Percentiles rank a stretch among this genome's conserved stretches.
phyloP scores from a whole-genome alignment of 2,797 vertebrate species.

The Gambelia wislizenii region DNA sequence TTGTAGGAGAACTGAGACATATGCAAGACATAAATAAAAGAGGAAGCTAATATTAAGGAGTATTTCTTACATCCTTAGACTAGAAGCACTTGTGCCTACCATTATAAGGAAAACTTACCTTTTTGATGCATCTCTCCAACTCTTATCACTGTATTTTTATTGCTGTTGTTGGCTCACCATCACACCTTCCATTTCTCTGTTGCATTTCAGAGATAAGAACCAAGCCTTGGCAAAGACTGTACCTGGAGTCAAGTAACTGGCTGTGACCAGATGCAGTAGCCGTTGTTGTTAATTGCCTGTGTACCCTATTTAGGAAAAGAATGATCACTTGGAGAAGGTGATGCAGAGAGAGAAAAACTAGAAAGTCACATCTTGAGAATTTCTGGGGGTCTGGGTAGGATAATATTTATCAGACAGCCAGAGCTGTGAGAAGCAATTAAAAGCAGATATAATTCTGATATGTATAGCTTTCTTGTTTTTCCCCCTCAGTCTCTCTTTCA shows the following conservation, averaged over 20 bases:
- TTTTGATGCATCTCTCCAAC: neutral
- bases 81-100: neutral
- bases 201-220: neutral
- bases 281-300: neutral
- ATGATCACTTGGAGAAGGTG: accelerated
- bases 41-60: neutral
- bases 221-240: neutral
- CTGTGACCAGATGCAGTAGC: neutral
- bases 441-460: neutral
- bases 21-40: neutral
- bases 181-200: neutral
- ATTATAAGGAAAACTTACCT: neutral
- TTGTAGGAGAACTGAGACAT: too few species aligned
- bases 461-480: too few species aligned
- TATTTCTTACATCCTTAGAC: neutral
- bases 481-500: neutral
- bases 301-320: neutral
- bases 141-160: too few species aligned
- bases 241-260: neutral
- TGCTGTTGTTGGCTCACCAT: neutral
- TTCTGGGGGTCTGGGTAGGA: neutral
- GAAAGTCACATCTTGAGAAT: neutral
- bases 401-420: neutral
- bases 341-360: too few species aligned
- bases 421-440: neutral